Conservation (phyloP, 2,797 vertebrate species). For the Fratercula arctica region DNA sequence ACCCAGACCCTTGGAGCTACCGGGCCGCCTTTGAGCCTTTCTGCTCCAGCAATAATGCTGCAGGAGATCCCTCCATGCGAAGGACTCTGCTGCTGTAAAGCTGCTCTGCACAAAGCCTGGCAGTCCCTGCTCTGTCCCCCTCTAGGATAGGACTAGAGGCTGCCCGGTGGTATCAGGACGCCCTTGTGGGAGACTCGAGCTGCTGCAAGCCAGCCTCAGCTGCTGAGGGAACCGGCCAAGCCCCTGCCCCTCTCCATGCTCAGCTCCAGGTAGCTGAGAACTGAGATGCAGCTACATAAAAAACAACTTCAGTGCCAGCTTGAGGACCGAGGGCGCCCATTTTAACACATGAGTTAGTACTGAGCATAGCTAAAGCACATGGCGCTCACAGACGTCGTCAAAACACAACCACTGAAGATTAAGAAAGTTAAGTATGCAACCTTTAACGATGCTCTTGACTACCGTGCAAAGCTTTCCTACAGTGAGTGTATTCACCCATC, state of each 20-base stretch:
- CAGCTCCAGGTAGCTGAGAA: not conserved
- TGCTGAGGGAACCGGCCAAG: not conserved
- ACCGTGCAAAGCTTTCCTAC: not conserved
- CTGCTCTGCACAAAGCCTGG: not conserved
- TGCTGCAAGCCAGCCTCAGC: not conserved
- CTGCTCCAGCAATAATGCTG: not conserved
- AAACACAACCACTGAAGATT: not conserved
- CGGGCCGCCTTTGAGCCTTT: not conserved
- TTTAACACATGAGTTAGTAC: not conserved
- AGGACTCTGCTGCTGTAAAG: not conserved
- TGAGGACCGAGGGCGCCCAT: not conserved
- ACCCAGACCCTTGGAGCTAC: not conserved
- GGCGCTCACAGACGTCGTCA: not conserved
- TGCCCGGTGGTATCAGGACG: not conserved
- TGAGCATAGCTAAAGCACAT: not conserved
- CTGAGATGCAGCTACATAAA: not conserved
- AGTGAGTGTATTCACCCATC: not conserved
- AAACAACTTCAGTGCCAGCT: not conserved
- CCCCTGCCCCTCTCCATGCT: not conserved
- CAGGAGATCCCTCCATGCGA: not conserved
- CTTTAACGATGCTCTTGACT: not conserved
- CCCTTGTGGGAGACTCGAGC: not conserved
- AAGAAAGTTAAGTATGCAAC: not conserved
- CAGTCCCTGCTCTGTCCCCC: fast-evolving
- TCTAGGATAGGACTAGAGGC: not conserved